Conservation (phyloP, 1,140 invertebrate species). For the Zaprionus camerounensis region DNA sequence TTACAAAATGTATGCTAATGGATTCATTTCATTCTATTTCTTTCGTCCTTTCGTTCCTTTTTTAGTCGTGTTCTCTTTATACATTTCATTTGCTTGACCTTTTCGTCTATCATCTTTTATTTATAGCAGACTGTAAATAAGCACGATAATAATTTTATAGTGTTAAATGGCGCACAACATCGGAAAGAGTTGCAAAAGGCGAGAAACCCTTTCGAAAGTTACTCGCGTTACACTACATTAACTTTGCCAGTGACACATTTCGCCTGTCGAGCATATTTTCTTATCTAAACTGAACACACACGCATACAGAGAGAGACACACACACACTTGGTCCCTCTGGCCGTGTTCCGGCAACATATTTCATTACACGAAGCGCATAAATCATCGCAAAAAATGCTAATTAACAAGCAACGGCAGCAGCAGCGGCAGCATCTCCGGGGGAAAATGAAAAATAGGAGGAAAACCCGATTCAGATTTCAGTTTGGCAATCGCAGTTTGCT, state of each 20-base stretch:
- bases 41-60: slow-evolving; percentile 11
- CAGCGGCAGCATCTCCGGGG: neutral
- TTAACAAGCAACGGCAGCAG: slow-evolving; percentile 43
- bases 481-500: slow-evolving; percentile 6
- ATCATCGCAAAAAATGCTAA: slow-evolving; percentile 72
- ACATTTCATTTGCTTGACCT: slow-evolving; percentile 30
- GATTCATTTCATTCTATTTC: slow-evolving; percentile 6
- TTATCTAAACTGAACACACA: slow-evolving; percentile 61
- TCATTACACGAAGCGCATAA: slow-evolving; percentile 61
- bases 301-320: slow-evolving; percentile 19
- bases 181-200: slow-evolving; percentile 28
- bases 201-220: slow-evolving; percentile 58
- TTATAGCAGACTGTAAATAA: slow-evolving; percentile 55
- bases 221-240: slow-evolving; percentile 72
- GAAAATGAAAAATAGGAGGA: slow-evolving; percentile 5
- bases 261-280: slow-evolving; percentile 70
- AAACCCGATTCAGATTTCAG: slow-evolving; percentile 22
- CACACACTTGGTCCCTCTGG: slow-evolving; percentile 10
- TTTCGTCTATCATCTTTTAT: slow-evolving; percentile 43
- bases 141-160: slow-evolving; percentile 79
- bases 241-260: slow-evolving; percentile 67
- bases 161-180: slow-evolving; percentile 68
- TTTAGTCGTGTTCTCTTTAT: slow-evolving; percentile 12
- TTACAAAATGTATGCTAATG: slow-evolving; percentile 71
- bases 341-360: slow-evolving; percentile 58